Evolutionary conservation across 2,888 invertebrate species (phyloP), one percentile per base, ranked within the genome.

Genomic region (Monoplex corrugatus): DNA sequence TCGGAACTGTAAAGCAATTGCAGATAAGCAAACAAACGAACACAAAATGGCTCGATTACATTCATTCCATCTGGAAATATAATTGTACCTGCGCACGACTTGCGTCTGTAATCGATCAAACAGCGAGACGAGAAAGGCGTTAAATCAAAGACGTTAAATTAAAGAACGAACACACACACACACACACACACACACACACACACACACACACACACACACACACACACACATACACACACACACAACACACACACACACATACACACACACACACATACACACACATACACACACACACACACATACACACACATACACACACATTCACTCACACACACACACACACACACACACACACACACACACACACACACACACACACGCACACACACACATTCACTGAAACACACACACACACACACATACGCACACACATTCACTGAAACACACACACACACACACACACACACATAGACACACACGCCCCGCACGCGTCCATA

Each of bases 231-330:
- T 32, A 45, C 82, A 83, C 45, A 83, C 82, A 83, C 32, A 83
- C 82, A 83, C 45, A 83, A 32, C 43, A 83, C 82, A 45, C 32
- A 83, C 82, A 45, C 45, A 83, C 82, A 45, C 45, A 45, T 45
- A 83, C 32, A 83, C 82, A 83, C 32, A 45, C 40, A 83, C 32
- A 83, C 82, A 83, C 45, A 83, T 45, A 83, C 45, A 83, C 82
- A 83, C 45, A 45, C 82, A 83, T n/a, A 45, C 82, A 45, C 45
- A 83, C 82, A 83, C 45, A 83, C 82, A 45, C 45, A 83, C 82
- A 32, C 45, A 83, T 45, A 83, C 45, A 83, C 32, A 83, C 32
- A 83, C 32, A 45, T 16, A 83, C 32, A 83, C 23, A 83, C 28
- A 44, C 44, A 35, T n/a, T 35, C 75, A 75, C 35, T 28, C 35